Percentiles rank a stretch among this genome's conserved stretches.
Evolutionary conservation across 2,797 vertebrate genomes (phyloP).

Genomic region (Cuculus canorus): DNA sequence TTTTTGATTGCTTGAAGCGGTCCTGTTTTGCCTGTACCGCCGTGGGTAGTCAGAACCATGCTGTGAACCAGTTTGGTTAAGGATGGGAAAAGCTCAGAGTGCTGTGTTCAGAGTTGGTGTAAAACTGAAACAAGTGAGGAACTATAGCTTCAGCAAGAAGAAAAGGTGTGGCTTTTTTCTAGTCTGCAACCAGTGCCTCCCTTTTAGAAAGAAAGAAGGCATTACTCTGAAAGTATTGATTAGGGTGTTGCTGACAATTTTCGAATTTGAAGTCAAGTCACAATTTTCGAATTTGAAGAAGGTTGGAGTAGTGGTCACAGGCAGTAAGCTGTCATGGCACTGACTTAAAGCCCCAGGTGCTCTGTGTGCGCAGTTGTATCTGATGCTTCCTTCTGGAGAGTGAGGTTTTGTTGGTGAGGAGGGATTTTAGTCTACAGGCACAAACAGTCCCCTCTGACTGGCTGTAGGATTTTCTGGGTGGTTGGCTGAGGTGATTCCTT

Average conservation of each 20-base stretch:
- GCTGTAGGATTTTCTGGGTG: neutral
- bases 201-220: neutral
- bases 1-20: neutral
- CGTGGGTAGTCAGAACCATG: rapidly evolving
- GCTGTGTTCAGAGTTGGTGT: neutral
- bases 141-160: neutral
- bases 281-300: neutral
- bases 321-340: neutral
- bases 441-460: neutral
- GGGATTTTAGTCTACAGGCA: neutral
- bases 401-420: neutral
- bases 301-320: neutral
- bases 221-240: neutral
- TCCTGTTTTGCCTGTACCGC: neutral
- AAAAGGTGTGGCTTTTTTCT: neutral
- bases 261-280: neutral
- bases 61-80: neutral
- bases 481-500: neutral
- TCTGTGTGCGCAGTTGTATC: neutral
- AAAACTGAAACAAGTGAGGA: neutral
- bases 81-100: neutral
- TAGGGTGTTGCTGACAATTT: neutral
- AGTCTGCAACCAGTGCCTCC: neutral
- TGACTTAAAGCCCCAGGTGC: neutral
- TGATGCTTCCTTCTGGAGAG: neutral